phyloP scores from a whole-genome alignment of 2,797 vertebrate species.

The Tachyglossus aculeatus region DNA sequence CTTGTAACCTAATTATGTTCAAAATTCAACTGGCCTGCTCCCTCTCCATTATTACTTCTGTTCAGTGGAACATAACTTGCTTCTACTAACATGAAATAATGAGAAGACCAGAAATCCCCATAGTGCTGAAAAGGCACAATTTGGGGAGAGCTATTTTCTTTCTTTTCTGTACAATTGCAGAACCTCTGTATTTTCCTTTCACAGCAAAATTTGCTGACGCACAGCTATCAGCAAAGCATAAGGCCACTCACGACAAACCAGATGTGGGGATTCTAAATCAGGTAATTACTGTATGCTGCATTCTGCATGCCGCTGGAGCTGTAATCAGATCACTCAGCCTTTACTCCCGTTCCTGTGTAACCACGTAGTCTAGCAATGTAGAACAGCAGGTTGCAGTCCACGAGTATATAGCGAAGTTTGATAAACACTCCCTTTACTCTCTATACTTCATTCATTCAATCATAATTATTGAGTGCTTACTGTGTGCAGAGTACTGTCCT shows the following conservation, averaged over 20 bases:
- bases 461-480: too few relatives aligned
- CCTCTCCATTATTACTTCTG: background rate
- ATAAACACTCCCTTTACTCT: too few relatives aligned
- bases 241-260: background rate
- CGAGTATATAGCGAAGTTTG: background rate
- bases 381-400: background rate
- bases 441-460: too few relatives aligned
- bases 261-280: background rate
- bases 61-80: background rate
- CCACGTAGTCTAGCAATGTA: background rate
- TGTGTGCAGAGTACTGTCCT: too few relatives aligned
- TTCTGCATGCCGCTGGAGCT: background rate
- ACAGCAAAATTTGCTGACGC: background rate
- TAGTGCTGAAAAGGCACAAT: slow-evolving; percentile 13
- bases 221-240: background rate
- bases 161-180: background rate
- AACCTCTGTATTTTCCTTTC: background rate
- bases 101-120: slow-evolving; percentile 7
- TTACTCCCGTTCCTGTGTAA: background rate
- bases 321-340: background rate
- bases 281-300: background rate
- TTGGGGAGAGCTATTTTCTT: background rate
- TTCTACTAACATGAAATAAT: background rate
- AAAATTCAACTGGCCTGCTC: slow-evolving; percentile 14
- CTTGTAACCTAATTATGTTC: background rate